Evolutionary conservation across 2,888 invertebrate species (phyloP).

Genomic region (Lampropteryx suffumata): DNA sequence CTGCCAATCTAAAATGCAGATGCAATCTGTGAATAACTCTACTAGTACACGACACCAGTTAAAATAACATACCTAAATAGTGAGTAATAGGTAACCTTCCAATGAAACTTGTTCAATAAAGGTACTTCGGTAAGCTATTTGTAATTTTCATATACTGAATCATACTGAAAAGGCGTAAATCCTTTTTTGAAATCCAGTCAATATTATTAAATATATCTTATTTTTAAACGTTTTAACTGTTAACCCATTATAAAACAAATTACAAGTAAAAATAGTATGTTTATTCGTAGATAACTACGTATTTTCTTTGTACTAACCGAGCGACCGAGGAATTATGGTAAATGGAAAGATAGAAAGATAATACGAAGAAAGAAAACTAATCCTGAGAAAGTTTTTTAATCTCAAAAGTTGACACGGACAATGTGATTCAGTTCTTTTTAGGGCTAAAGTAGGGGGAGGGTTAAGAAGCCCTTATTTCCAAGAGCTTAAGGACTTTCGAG

Average conservation of each 20-base stretch:
- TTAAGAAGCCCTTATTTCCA: slow-evolving; percentile 14
- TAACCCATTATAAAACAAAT: neutral
- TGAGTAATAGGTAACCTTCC: neutral
- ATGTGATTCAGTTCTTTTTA: slow-evolving; percentile 28
- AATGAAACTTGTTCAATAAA: too few relatives aligned
- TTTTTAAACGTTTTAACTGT: too few relatives aligned
- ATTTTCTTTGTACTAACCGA: slow-evolving; percentile 8
- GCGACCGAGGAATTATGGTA: slow-evolving; percentile 26
- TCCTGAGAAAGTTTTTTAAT: slow-evolving; percentile 34
- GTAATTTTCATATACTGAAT: too few relatives aligned
- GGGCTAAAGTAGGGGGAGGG: slow-evolving; percentile 15
- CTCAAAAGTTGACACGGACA: slow-evolving; percentile 28
- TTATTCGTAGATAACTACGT: slow-evolving; percentile 8
- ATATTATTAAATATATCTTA: too few relatives aligned
- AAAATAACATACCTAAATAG: neutral
- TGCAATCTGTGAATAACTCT: slow-evolving; percentile 39
- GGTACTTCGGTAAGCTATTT: too few relatives aligned
- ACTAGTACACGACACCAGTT: slow-evolving; percentile 1
- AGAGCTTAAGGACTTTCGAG: slow-evolving; percentile 15
- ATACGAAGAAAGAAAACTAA: slow-evolving; percentile 29
- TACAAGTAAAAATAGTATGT: slow-evolving; percentile 1
- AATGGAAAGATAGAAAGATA: slow-evolving; percentile 28
- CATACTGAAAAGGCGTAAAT: too few relatives aligned
- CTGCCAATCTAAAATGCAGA: slow-evolving; percentile 51
- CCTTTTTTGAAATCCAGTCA: too few relatives aligned